Evolutionary conservation across 2,888 invertebrate genomes (phyloP), one percentile per base, ranked within the genome.

Genomic region (Phaedon cochleariae): DNA sequence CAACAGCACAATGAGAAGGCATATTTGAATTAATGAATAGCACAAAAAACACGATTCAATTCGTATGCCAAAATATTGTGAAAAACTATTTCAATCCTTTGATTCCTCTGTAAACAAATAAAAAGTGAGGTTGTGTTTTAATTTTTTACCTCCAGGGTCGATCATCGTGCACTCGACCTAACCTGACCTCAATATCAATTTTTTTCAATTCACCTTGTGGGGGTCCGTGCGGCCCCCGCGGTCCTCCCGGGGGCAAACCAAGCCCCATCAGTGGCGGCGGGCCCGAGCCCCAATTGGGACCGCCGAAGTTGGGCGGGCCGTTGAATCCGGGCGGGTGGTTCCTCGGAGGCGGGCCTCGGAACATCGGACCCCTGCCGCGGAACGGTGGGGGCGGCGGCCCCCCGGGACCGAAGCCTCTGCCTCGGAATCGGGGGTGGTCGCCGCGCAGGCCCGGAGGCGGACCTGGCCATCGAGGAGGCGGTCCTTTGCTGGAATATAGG

Each of bases 251-350:
- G 1, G 52, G 53, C 21, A 18, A 48, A 20, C 64, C 63, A 34
- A 65, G 67, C 0, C 86, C 86, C 86, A 87, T 87, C 85, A 87
- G 85, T 68, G 85, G 86, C 0, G 88, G 88, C 22, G 83, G 84
- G 57, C 83, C 83, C 82, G 7, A 85, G 12, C 90, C 90, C 91
- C 92, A 92, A 80, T 90, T 92, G 15, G 90, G 90, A 18, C 79
- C 80, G 68, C 79, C 82, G 64, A 83, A 83, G 69, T 85, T 88
- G 7, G 89, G 88, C 3, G 87, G 87, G 9, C 87, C 87, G 63
- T 86, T 83, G 70, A 85, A 86, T 64, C 74, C 84, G 85, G 74
- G 85, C 82, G 69, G 76, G 64, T 64, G 70, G 62, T 87, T 86
- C 45, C 87, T 80, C 79, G 87, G 87, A 0, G 74, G 87, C 0